Evolutionary conservation across 2,797 vertebrate genomes (phyloP), one percentile per base, ranked within the genome.

Genomic region (Botia almorhae): DNA sequence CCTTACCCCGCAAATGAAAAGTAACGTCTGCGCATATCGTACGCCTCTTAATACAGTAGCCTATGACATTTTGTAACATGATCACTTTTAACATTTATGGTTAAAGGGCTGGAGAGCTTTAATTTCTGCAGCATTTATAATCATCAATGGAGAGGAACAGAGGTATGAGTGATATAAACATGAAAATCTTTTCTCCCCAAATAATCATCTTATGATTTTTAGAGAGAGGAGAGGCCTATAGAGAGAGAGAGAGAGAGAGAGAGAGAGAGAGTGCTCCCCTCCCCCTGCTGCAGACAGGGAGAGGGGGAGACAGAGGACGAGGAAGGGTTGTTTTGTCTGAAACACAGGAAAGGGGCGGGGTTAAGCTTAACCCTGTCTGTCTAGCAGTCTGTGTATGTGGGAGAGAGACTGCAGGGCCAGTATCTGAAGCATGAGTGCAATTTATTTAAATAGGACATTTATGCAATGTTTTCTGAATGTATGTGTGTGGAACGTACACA

Each of bases 241-340:
- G 79, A 80, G 80, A 58, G 19, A 58, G 56, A 82, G 74, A 51
- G 81, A 84, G 84, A 56, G 51, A 67, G 69, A 84, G 84, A 56
- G 51, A 67, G 69, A 79, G 79, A 86, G 8, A 79, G 79, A 86
- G 80, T 83, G 84, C 73, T 78, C 85, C 88, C 89, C 73, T 88
- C 86, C 89, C 89, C 89, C 83, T 83, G 77, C 76, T 70, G 50
- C 68, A 85, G 85, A 87, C 84, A 75, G 67, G 70, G 83, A 73
- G 80, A 76, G 83, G 81, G 85, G 82, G 76, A 82, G 87, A 85
- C 73, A 81, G 75, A 74, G 82, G 84, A 86, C 33, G 74, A 85
- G 82, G 78, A 71, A 84, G 83, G 86, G 87, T 91, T 94, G 92
- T 93, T 94, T 92, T 93, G 93, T 93, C 93, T 94, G 91, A 90